Base-by-base conservation (phyloP, 2,888 invertebrate genomes). In the Sympetrum striolatum region DNA sequence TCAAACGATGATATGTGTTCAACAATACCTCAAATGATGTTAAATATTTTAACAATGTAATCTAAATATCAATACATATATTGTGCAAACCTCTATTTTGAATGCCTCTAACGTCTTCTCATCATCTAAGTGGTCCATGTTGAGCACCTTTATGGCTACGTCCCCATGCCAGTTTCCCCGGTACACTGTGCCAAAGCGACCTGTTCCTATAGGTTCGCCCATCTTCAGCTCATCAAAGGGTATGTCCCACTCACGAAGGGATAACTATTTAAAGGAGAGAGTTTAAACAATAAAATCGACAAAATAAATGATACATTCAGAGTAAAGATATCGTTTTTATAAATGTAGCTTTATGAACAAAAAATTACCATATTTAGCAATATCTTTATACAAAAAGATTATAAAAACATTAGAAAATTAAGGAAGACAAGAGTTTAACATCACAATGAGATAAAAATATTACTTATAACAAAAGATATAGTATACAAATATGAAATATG, bases 151-250 rank as follows among this genome's bases (percentile, higher is more conserved):
- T 92, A 99, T 98, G 37, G 99, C 99, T 44, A 99, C 99, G 93
- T 98, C 98, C 58, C 99, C 99, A 94, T 99, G 99, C 99, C 99
- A 99, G 93, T 97, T 96, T 91, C 99, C 99, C 92, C 98, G 96
- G 94, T 97, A 98, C 90, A 99, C 99, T 3, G 97, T 98, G 90
- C 99, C 98, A 95, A 99, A 99, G 91, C 98, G 96, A 0, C 99
- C 99, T 44, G 96, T 96, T 80, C 99, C 99, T 92, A 99, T 97
- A 93, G 96, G 95, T 92, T 98, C 98, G 92, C 96, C 96, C 93
- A 98, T 95, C 92, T 96, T 96, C 92, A 99, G 94, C 94, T 99
- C 98, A 93, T 98, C 98, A 94, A 96, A 99, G n/a, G 99, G 98
- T 93, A 99, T 99, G 95, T 99, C 98, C 99, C 99, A 99, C 93